Evolutionary conservation across 2,113 vertebrate genomes (phyloP).

Genomic region (Rhegmatorhina hoffmannsi): DNA sequence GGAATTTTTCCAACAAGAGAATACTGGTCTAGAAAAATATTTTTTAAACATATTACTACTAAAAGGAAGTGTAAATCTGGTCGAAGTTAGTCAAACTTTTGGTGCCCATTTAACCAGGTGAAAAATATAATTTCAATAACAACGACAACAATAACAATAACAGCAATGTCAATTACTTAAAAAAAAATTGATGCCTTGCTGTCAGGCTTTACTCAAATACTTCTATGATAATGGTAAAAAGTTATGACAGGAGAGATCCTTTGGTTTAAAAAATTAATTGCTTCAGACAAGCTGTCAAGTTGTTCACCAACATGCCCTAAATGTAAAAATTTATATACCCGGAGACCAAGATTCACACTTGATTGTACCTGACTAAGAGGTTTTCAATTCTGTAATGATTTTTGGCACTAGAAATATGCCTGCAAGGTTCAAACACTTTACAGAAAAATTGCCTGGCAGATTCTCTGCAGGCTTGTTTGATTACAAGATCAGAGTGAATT

Average conservation of each 20-base stretch:
- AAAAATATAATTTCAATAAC: neutral
- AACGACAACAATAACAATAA: neutral
- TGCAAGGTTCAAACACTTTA: constrained; percentile 39
- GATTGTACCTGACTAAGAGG: constrained; percentile 48
- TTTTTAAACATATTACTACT: neutral
- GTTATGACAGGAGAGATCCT: constrained; percentile 41
- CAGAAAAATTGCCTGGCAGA: constrained; percentile 14
- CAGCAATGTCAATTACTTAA: neutral
- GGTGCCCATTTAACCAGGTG: neutral
- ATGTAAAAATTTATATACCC: constrained; percentile 34
- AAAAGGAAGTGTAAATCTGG: neutral
- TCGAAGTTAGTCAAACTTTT: neutral
- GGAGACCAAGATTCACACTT: constrained; percentile 47
- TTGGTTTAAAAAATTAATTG: constrained; percentile 49
- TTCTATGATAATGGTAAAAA: constrained; percentile 9
- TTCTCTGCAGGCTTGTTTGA: constrained; percentile 36
- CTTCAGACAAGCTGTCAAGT: constrained; percentile 69
- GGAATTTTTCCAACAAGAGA: neutral
- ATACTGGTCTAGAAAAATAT: neutral
- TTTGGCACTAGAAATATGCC: constrained; percentile 60
- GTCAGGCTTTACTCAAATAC: constrained; percentile 14
- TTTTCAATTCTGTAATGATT: constrained; percentile 54
- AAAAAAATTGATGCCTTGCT: neutral
- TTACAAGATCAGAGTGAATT: constrained; percentile 41
- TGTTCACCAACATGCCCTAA: constrained; percentile 59